phyloP scores from a whole-genome alignment of 2,888 invertebrate genomes.

The Rambutsinella grinnellia region DNA sequence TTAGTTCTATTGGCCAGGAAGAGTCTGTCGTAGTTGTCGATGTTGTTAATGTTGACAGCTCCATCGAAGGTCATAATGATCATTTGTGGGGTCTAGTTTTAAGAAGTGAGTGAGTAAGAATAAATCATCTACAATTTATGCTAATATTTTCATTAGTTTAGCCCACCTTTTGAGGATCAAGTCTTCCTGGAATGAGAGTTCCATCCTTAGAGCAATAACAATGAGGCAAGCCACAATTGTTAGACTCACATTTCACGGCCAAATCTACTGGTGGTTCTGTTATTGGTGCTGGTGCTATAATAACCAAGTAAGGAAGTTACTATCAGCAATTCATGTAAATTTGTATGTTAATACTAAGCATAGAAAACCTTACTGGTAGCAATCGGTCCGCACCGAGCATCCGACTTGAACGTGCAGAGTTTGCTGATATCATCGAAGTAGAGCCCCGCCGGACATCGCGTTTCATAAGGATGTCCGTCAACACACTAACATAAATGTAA shows the following conservation, averaged over 20 bases:
- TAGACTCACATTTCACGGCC: constrained; percentile 83
- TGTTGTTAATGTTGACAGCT: constrained; percentile 92
- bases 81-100: constrained; percentile 90
- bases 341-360: neutral
- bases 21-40: constrained; percentile 87
- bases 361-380: constrained; percentile 81
- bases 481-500: constrained; percentile 83
- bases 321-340: constrained; percentile 4
- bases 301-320: neutral
- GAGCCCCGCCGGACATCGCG: constrained; percentile 89
- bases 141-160: too few relatives aligned
- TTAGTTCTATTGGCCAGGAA: constrained; percentile 83
- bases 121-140: too few relatives aligned
- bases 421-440: constrained; percentile 92
- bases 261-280: constrained; percentile 86
- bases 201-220: constrained; percentile 95
- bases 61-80: constrained; percentile 93
- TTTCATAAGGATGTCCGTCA: constrained; percentile 88
- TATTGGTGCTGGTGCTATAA: constrained; percentile 81
- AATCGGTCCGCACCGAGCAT: constrained; percentile 91
- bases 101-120: too few relatives aligned
- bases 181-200: constrained; percentile 85
- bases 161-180: constrained; percentile 83
- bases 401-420: constrained; percentile 89
- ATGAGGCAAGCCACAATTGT: constrained; percentile 84